A percentile compares a stretch with the other conserved stretches of the same genome.
These are phyloP conservation scores for Rattus rattus DNA, from an alignment of 2,113 vertebrate genomes.

Conservation along the genomic window DNA sequence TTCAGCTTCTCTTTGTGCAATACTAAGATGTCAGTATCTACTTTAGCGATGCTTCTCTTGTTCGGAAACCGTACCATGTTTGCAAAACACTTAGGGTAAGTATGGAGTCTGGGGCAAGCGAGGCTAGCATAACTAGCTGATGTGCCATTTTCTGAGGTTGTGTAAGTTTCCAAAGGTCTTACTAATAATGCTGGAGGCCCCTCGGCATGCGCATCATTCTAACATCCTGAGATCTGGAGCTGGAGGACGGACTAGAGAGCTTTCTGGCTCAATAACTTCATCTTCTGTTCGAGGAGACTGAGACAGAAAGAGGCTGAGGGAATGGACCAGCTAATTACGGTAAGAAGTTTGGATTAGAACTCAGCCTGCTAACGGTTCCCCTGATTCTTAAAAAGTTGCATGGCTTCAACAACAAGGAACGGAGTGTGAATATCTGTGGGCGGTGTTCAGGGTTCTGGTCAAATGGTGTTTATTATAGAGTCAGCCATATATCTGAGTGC, in stretches of 20 bases:
- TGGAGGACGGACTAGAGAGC: not conserved
- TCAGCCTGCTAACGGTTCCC: slow-evolving; percentile 17
- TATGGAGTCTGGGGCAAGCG: not conserved
- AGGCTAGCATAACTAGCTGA: not conserved
- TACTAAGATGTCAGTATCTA: not conserved
- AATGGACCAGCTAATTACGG: slow-evolving; percentile 47
- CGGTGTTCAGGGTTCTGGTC: slow-evolving; percentile 35
- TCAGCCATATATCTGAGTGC: slow-evolving; percentile 20
- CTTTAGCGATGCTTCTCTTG: not conserved
- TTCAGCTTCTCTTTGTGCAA: slow-evolving; percentile 17
- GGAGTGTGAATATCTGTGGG: not conserved
- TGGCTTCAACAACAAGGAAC: slow-evolving; percentile 2
- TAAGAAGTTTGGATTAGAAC: slow-evolving; percentile 47
- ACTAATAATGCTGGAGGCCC: not conserved
- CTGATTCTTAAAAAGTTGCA: slow-evolving; percentile 47
- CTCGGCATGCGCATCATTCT: not conserved
- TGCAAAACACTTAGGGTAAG: not conserved
- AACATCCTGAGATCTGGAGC: slow-evolving; percentile 2
- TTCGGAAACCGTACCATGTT: slow-evolving; percentile 13
- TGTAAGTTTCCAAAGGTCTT: slow-evolving; percentile 8
- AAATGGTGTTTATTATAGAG: not conserved
- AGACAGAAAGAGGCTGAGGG: slow-evolving; percentile 25
- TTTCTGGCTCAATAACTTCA: slow-evolving; percentile 52
- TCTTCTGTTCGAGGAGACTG: slow-evolving; percentile 15
- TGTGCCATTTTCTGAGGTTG: not conserved